These are phyloP conservation scores for Thysanoteuthis rhombus DNA, from an alignment of 2,888 invertebrate genomes.

Conservation along the genomic window DNA sequence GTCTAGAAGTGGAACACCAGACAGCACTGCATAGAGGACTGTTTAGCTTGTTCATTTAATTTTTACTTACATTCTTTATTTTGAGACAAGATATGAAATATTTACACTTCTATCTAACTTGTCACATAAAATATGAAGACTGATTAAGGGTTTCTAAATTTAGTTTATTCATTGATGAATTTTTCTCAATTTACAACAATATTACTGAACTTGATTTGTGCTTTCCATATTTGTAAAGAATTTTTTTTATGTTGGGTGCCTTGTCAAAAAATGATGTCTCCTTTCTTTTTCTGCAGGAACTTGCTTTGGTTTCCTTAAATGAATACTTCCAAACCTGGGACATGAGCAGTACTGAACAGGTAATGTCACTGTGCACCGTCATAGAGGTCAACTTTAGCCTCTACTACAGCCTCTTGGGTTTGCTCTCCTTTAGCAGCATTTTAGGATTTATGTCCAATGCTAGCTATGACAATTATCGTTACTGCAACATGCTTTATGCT, in stretches of 20 bases:
- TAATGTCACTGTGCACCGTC: conserved; percentile 48
- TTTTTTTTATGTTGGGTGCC: too few relatives aligned
- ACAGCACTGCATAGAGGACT: too few relatives aligned
- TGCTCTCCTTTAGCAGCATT: background rate
- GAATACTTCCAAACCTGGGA: conserved; percentile 94
- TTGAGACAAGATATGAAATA: too few relatives aligned
- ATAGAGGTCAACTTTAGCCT: background rate
- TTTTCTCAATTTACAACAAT: background rate
- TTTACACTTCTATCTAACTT: background rate
- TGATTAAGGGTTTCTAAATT: background rate
- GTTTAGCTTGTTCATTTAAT: too few relatives aligned
- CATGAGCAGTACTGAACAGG: conserved; percentile 86
- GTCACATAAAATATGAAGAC: background rate
- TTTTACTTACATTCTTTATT: too few relatives aligned
- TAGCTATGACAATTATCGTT: background rate
- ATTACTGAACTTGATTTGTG: background rate
- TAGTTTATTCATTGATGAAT: background rate
- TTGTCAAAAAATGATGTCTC: background rate
- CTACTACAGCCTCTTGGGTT: conserved; percentile 14
- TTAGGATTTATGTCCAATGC: background rate
- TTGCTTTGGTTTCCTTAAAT: conserved; percentile 90
- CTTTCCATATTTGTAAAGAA: background rate
- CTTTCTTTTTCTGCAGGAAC: conserved; percentile 72
- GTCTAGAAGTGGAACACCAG: too few relatives aligned
- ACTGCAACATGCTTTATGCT: background rate